Conservation (phyloP, 2,113 vertebrate species). For the Notechis scutatus region DNA sequence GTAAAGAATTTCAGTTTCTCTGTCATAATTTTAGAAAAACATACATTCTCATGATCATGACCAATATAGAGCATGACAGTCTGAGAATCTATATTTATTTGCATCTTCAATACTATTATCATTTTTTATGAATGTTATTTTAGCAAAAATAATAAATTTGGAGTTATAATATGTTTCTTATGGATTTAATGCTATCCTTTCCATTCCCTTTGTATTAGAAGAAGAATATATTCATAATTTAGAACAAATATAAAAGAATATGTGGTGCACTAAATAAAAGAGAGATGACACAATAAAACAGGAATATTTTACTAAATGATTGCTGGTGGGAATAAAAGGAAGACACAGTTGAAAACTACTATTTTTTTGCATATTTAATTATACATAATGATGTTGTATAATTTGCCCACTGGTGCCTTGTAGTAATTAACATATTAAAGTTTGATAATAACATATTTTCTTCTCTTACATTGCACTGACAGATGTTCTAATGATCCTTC, state of each 20-base stretch:
- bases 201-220: background rate
- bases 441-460: slow-evolving; percentile 48
- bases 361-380: slow-evolving; percentile 19
- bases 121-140: background rate
- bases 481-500: slow-evolving; percentile 61
- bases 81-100: background rate
- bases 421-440: slow-evolving; percentile 55
- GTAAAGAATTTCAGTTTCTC: background rate
- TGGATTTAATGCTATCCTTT: background rate
- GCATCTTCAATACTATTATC: background rate
- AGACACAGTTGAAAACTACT: background rate
- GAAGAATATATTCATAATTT: background rate
- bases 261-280: background rate
- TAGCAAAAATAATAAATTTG: background rate
- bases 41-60: background rate
- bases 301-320: slow-evolving; percentile 7
- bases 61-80: background rate
- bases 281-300: background rate
- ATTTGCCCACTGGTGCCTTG: slow-evolving; percentile 45
- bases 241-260: background rate
- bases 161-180: background rate
- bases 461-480: slow-evolving; percentile 28
- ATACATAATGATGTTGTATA: slow-evolving; percentile 32
- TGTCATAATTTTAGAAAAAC: background rate
- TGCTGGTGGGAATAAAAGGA: background rate